Conservation (phyloP, 2,888 invertebrate genomes). For the Aphodius granarius region DNA sequence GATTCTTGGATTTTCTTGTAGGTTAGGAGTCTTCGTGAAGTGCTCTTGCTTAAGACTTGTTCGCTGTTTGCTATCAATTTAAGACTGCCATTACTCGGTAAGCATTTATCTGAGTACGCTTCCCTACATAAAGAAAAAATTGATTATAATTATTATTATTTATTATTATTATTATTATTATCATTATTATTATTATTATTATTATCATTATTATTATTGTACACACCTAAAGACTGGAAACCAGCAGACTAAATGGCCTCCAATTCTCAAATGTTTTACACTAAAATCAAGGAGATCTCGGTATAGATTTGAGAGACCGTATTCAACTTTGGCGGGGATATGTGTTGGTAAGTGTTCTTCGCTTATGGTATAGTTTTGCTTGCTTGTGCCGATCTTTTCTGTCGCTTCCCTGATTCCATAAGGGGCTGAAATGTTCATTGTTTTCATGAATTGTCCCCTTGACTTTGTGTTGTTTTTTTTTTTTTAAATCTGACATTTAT, state of each 20-base stretch:
- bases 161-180: not conserved
- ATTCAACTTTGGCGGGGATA: conserved; percentile 83
- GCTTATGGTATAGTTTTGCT: conserved; percentile 63
- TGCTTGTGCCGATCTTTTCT: conserved; percentile 75
- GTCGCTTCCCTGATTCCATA: conserved; percentile 96
- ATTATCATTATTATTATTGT: not conserved
- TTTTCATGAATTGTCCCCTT: no score
- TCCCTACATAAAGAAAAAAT: conserved; percentile 56
- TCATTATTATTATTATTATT: not conserved
- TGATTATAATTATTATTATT: not conserved
- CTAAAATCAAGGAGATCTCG: conserved; percentile 84
- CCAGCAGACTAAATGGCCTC: conserved; percentile 92
- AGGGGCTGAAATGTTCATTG: conserved; percentile 78
- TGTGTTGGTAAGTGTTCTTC: conserved; percentile 70
- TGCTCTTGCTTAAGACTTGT: conserved; percentile 79
- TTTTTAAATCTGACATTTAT: no score
- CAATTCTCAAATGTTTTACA: conserved; percentile 71
- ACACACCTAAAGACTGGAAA: conserved; percentile 81
- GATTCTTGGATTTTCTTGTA: conserved; percentile 75
- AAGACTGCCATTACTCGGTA: conserved; percentile 83
- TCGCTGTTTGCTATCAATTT: conserved; percentile 82
- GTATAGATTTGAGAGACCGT: conserved; percentile 80
- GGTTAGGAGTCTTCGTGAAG: conserved; percentile 82
- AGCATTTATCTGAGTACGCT: conserved; percentile 68
- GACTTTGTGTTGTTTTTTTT: no score